Evolutionary conservation across 2,888 invertebrate genomes (phyloP).

Genomic region (Agapostemon virescens): DNA sequence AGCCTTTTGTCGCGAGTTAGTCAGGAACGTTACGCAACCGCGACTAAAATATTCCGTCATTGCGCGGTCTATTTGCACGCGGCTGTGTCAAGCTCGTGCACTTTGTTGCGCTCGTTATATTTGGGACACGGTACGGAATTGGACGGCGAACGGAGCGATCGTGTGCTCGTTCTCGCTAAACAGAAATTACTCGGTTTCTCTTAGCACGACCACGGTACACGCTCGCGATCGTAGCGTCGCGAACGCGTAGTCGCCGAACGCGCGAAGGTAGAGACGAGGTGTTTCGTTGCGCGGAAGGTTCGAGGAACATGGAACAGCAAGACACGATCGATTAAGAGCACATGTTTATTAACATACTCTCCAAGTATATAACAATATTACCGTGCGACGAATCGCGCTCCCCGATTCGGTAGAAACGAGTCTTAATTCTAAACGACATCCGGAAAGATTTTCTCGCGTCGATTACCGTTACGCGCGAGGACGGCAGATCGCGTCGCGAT

Average conservation of each 20-base stretch:
- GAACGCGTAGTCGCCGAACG: neutral
- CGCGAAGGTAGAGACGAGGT: no score
- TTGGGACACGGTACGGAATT: slow-evolving; percentile 15
- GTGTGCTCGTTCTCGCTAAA: neutral
- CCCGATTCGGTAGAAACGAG: slow-evolving; percentile 37
- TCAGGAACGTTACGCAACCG: slow-evolving; percentile 22
- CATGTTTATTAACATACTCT: slow-evolving; percentile 64
- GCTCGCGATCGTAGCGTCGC: neutral
- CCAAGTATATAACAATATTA: slow-evolving; percentile 60
- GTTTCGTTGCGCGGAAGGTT: neutral
- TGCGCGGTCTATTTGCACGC: neutral
- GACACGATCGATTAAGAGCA: slow-evolving; percentile 40
- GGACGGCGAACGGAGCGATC: neutral
- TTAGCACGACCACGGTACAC: no score
- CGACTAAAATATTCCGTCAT: slow-evolving; percentile 26
- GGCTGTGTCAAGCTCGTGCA: neutral
- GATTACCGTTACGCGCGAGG: slow-evolving; percentile 5
- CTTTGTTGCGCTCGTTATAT: slow-evolving; percentile 7
- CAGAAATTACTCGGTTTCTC: neutral
- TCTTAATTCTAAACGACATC: slow-evolving; percentile 43
- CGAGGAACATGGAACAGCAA: neutral
- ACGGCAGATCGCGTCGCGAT: neutral
- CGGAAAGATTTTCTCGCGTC: slow-evolving; percentile 21
- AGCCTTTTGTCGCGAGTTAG: neutral
- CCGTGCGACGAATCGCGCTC: slow-evolving; percentile 50